Conservation (phyloP, 2,797 vertebrate genomes). For the Bryconaethiops microstoma region DNA sequence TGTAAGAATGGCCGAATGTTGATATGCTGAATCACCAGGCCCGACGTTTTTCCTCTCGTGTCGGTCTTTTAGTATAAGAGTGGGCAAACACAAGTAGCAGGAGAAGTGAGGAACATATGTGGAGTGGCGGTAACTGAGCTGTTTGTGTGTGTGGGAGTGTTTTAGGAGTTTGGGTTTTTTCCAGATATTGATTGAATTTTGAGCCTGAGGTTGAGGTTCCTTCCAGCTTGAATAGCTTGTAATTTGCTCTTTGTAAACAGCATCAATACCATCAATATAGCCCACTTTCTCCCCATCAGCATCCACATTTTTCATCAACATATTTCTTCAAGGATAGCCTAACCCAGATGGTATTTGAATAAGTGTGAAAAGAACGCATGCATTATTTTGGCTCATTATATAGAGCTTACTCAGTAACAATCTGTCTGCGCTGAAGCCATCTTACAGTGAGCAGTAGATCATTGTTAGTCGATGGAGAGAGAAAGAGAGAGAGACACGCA, state of each 20-base stretch:
- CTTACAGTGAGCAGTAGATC: slow-evolving; percentile 35
- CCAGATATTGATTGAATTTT: slow-evolving; percentile 42
- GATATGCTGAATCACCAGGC: background rate
- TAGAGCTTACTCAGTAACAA: slow-evolving; percentile 34
- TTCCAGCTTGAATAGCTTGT: slow-evolving; percentile 35
- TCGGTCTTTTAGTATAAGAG: background rate
- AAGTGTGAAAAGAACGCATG: slow-evolving; percentile 45
- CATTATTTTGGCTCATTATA: slow-evolving; percentile 43
- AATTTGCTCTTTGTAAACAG: slow-evolving; percentile 41
- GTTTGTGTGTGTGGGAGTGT: background rate
- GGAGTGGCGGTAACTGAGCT: background rate
- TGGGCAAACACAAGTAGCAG: background rate
- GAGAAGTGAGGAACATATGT: background rate
- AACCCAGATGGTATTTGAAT: slow-evolving; percentile 55
- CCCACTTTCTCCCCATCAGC: slow-evolving; percentile 25
- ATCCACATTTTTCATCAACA: slow-evolving; percentile 46
- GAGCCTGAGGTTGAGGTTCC: slow-evolving; percentile 38
- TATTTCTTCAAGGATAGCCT: slow-evolving; percentile 46
- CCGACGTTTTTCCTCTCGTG: background rate
- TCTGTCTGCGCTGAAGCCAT: slow-evolving; percentile 33
- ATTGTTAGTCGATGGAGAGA: slow-evolving; percentile 29
- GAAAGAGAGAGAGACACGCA: slow-evolving; percentile 17
- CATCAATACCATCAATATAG: slow-evolving; percentile 43
- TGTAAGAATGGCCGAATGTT: background rate
- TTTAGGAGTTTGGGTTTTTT: slow-evolving; percentile 20